phyloP scores from a whole-genome alignment of 2,113 vertebrate genomes.

The Onychostruthus taczanowskii region DNA sequence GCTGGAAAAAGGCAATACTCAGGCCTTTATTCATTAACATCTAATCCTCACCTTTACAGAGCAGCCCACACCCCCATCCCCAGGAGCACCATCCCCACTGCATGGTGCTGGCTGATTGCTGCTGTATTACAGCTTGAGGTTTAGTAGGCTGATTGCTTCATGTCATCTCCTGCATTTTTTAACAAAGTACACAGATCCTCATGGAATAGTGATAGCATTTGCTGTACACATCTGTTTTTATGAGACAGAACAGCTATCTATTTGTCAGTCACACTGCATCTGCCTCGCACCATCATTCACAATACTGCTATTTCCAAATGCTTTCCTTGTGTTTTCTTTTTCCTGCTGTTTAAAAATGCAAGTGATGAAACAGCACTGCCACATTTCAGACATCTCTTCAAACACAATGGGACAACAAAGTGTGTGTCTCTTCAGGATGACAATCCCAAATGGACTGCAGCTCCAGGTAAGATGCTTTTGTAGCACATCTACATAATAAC shows the following conservation, averaged over 20 bases:
- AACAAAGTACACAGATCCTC: not conserved
- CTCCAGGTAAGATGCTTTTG: not conserved
- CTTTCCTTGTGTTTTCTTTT: not conserved
- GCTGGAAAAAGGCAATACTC: not conserved
- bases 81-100: not conserved
- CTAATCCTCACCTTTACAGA: not conserved
- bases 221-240: not conserved
- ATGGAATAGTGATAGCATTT: not conserved
- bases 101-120: accelerated
- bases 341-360: not conserved
- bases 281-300: not conserved
- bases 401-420: not conserved
- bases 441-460: not conserved
- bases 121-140: not conserved
- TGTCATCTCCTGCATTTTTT: not conserved
- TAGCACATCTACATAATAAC: not conserved
- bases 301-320: not conserved
- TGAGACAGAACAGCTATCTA: not conserved
- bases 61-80: not conserved
- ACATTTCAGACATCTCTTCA: not conserved
- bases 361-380: not conserved
- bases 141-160: not conserved
- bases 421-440: not conserved
- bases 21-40: not conserved
- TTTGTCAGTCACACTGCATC: not conserved